Evolutionary conservation across 2,888 invertebrate species (phyloP).

Genomic region (Aromia moschata): DNA sequence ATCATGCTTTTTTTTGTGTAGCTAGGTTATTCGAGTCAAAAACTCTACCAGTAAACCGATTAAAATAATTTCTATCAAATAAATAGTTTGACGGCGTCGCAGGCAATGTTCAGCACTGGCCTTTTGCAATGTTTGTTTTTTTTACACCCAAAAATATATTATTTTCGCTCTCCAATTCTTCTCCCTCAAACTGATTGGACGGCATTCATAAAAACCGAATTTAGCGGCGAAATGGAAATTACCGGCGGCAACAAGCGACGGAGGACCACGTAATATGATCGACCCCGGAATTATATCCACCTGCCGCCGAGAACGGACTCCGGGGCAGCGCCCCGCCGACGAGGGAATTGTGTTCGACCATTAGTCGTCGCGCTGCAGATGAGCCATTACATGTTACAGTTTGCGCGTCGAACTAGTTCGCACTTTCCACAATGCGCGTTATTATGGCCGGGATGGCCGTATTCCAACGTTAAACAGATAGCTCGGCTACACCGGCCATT

Average conservation of each 20-base stretch:
- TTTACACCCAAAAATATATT: no score
- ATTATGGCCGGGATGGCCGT: conserved; percentile 12
- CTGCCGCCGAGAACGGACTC: conserved; percentile 25
- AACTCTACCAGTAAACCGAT: no score
- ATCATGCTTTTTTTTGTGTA: no score
- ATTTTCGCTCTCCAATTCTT: no score
- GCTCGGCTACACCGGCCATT: conserved; percentile 7
- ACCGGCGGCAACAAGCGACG: background rate
- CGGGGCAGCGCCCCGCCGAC: conserved; percentile 29
- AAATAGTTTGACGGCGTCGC: no score
- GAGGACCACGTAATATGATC: background rate
- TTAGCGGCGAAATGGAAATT: background rate
- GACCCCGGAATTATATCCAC: conserved; percentile 26
- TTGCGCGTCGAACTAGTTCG: conserved; percentile 26
- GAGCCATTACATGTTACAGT: conserved; percentile 27
- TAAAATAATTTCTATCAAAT: no score
- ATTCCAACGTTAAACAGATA: conserved; percentile 16
- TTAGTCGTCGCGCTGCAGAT: conserved; percentile 29
- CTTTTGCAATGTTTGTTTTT: no score
- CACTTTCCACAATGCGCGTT: conserved; percentile 25
- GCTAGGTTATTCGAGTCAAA: no score
- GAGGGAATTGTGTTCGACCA: conserved; percentile 37
- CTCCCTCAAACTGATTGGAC: background rate
- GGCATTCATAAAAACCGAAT: background rate
- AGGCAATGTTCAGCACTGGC: no score